Conservation (phyloP, 1,140 invertebrate genomes). For the Matsumurasca onukii region DNA sequence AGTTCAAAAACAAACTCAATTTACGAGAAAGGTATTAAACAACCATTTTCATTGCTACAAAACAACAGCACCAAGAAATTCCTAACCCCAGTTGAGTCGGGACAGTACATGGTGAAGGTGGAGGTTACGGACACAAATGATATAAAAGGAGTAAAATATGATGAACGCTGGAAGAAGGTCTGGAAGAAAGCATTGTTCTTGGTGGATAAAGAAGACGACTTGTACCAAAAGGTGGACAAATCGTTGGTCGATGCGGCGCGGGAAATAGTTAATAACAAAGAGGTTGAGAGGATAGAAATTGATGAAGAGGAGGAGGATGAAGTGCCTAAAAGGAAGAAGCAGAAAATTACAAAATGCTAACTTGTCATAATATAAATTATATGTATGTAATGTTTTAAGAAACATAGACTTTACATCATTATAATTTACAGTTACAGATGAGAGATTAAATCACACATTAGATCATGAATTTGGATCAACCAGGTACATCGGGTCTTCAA, state of each 20-base stretch:
- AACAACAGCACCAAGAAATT: too few species aligned
- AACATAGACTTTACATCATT: background rate
- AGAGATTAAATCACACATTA: too few species aligned
- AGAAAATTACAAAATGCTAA: background rate
- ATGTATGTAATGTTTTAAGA: background rate
- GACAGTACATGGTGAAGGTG: background rate
- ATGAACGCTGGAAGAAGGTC: too few species aligned
- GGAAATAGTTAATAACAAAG: background rate
- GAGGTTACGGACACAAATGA: background rate
- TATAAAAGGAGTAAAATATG: too few species aligned
- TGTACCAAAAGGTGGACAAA: background rate
- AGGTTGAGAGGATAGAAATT: background rate
- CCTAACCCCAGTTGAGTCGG: too few species aligned
- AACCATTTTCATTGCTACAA: too few species aligned
- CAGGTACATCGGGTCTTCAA: too few species aligned
- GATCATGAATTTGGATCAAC: too few species aligned
- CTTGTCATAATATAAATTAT: background rate
- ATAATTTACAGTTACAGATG: background rate
- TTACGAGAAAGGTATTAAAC: too few species aligned
- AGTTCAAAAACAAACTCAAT: too few species aligned
- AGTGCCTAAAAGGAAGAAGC: background rate
- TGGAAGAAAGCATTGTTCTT: background rate
- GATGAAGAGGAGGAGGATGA: background rate
- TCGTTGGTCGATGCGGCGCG: background rate
- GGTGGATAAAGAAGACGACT: background rate